Percentiles rank a stretch among this genome's conserved stretches.
Evolutionary conservation across 23 tunicate genomes (phyloP).

Genomic region (Botrylloides violaceus): DNA sequence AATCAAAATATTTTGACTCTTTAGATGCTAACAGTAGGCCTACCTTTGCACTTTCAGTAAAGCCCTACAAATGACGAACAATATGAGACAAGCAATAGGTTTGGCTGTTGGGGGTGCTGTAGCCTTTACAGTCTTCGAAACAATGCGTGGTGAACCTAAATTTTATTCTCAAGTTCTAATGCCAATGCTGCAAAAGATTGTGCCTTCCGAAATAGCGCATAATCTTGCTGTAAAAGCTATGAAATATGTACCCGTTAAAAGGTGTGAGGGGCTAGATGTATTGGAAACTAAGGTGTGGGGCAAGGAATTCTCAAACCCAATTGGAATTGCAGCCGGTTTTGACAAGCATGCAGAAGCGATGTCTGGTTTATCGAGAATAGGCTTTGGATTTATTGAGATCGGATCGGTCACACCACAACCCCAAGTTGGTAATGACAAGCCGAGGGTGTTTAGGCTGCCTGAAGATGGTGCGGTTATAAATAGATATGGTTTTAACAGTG

Average conservation of each 20-base stretch:
- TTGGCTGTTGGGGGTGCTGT: slow-evolving; percentile 46
- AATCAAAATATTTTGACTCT: too few species aligned
- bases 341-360: slow-evolving; percentile 95
- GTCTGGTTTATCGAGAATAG: slow-evolving; percentile 56
- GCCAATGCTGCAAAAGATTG: slow-evolving; percentile 38
- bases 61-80: background rate
- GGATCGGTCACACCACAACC: slow-evolving; percentile 87
- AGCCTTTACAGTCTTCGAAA: slow-evolving; percentile 34
- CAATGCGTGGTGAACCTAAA: slow-evolving; percentile 35
- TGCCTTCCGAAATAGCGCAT: slow-evolving; percentile 55
- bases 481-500: slow-evolving; percentile 96
- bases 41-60: too few species aligned
- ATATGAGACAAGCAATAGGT: slow-evolving; percentile 6
- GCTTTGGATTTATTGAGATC: slow-evolving; percentile 89
- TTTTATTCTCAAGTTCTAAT: slow-evolving; percentile 52
- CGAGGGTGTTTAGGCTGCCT: slow-evolving; percentile 72
- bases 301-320: slow-evolving; percentile 57
- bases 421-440: slow-evolving; percentile 67
- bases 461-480: slow-evolving; percentile 88
- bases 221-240: slow-evolving; percentile 33
- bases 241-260: slow-evolving; percentile 25
- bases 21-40: too few species aligned
- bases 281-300: slow-evolving; percentile 39
- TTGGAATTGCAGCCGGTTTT: slow-evolving; percentile 95
- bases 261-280: background rate